Conservation (phyloP, 2,888 invertebrate genomes). For the Drosophila anomalata region DNA sequence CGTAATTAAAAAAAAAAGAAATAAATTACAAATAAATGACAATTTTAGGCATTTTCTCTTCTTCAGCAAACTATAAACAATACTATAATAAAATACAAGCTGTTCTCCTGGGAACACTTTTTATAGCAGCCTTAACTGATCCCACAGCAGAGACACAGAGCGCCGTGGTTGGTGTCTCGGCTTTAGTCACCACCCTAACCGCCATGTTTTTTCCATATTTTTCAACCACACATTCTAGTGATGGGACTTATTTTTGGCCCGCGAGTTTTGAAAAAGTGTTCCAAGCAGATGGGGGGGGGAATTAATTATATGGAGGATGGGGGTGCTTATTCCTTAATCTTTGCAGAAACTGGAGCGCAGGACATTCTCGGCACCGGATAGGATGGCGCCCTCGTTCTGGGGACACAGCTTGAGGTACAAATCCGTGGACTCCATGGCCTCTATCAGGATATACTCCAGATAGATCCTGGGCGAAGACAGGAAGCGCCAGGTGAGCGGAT, state of each 20-base stretch:
- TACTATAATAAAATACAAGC: slow-evolving; percentile 68
- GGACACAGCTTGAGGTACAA: slow-evolving; percentile 87
- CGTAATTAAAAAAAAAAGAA: slow-evolving; percentile 11
- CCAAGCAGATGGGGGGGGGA: not conserved
- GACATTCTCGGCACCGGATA: slow-evolving; percentile 85
- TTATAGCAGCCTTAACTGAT: not conserved
- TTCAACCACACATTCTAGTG: not conserved
- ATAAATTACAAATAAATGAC: slow-evolving; percentile 41
- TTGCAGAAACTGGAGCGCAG: slow-evolving; percentile 78
- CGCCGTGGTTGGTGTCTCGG: not conserved
- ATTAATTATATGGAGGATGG: not conserved
- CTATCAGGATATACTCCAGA: slow-evolving; percentile 89
- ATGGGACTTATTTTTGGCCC: not conserved
- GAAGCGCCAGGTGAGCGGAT: slow-evolving; percentile 93
- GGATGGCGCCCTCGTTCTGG: slow-evolving; percentile 86
- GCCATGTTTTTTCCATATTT: not conserved
- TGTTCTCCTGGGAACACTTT: slow-evolving; percentile 22
- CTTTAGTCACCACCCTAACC: not conserved
- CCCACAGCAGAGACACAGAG: slow-evolving; percentile 1
- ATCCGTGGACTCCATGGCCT: slow-evolving; percentile 88
- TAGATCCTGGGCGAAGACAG: slow-evolving; percentile 90
- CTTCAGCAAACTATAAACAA: slow-evolving; percentile 34
- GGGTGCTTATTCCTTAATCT: slow-evolving; percentile 38
- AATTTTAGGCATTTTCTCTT: slow-evolving; percentile 13
- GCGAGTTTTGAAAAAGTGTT: slow-evolving; percentile 1